phyloP scores from a whole-genome alignment of 2,888 invertebrate genomes.

The Myopa tessellatipennis region DNA sequence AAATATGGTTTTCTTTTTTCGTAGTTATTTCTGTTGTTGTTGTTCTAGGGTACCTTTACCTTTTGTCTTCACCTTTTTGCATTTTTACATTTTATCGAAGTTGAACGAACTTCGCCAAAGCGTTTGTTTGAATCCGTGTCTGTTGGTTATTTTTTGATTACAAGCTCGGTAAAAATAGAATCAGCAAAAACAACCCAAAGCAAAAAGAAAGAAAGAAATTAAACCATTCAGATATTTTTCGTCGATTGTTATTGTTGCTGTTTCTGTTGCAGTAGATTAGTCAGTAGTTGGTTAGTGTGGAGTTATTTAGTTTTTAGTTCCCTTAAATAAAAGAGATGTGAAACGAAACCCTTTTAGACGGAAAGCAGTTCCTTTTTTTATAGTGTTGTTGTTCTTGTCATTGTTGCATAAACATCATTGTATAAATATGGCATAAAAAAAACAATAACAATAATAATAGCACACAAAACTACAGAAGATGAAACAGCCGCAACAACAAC shows the following conservation, averaged over 20 bases:
- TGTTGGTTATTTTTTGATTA: conserved; percentile 35
- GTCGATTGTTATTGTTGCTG: not conserved
- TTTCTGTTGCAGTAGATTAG: not conserved
- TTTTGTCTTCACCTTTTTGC: conserved; percentile 8
- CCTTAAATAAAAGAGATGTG: not conserved
- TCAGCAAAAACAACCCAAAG: conserved; percentile 8
- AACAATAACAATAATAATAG: not conserved
- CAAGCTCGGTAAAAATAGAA: conserved; percentile 25
- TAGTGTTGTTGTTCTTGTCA: not conserved
- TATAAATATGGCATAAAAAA: too few relatives aligned
- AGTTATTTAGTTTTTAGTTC: too few relatives aligned
- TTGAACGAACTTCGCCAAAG: conserved; percentile 20
- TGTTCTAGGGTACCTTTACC: not conserved
- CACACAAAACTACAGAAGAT: too few relatives aligned
- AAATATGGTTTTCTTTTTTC: not conserved
- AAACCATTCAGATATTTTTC: not conserved
- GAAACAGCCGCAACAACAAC: too few relatives aligned
- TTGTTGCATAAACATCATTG: too few relatives aligned
- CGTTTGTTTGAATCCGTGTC: conserved; percentile 20
- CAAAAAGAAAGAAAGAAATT: conserved; percentile 5
- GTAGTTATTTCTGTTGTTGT: not conserved
- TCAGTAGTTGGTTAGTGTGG: too few relatives aligned
- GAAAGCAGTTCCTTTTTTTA: not conserved
- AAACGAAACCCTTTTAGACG: not conserved
- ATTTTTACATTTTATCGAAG: conserved; percentile 32